Evolutionary conservation across 2,888 invertebrate species (phyloP), one percentile per base, ranked within the genome.

Genomic region (Entomobrya multifasciata): DNA sequence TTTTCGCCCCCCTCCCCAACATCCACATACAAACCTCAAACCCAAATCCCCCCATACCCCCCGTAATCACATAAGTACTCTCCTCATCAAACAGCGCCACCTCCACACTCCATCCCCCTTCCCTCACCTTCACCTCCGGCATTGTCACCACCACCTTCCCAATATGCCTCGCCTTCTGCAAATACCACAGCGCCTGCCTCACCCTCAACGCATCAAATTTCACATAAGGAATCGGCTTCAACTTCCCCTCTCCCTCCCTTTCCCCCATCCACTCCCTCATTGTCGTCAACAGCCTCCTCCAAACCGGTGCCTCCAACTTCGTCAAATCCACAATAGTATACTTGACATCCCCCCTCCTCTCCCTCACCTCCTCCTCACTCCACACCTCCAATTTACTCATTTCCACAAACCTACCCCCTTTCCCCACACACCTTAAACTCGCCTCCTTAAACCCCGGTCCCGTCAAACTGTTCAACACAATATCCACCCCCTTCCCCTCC

Each of bases 11-110:
- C 17, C 77, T 47, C 0, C 20, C 22, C 0, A 62, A 17, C 89
- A 89, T 89, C 88, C 88, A 89, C 49, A 85, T 87, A 1, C 70
- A 49, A 49, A 89, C 87, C 52, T 89, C 89, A 55, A 89, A 36
- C 0, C 89, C 89, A 70, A 89, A 88, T 1, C 89, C 89, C 0
- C 84, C 83, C 20, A 83, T 15, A 0, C 82, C 87, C 20, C 83
- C 83, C 0, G 87, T 87, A 22, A 87, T 60, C 4, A 87, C 17
- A 27, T 87, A 87, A 0, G 86, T 87, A 13, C 81, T 81, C 2
- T 60, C 41, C 0, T 47, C 44, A 30, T 87, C 83, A 47, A 87
- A 87, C n/a, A 87, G 22, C 6, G 67, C 55, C 0, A 22, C 0
- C 2, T 57, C 13, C 0, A 52, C 47, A 27, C 15, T 62, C 41